Percentiles rank a stretch among this genome's conserved stretches.
These are phyloP conservation scores for Cavia aperea DNA, from an alignment of 2,113 vertebrate genomes.

Conservation along the genomic window DNA sequence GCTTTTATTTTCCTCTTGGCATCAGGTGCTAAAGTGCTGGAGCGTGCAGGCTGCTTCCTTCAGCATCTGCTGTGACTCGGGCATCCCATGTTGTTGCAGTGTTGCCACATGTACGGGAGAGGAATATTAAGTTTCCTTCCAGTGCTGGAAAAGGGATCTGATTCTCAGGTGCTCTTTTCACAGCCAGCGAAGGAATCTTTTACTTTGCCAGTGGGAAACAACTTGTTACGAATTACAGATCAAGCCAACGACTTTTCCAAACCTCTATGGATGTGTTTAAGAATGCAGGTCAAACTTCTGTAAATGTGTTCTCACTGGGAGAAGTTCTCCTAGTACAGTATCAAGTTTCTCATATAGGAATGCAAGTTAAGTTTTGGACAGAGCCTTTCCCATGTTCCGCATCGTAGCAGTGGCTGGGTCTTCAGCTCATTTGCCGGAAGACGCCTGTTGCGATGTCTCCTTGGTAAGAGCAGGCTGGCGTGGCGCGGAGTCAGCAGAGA, in stretches of 20 bases:
- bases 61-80: not conserved
- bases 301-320: not conserved
- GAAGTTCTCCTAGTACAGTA: not conserved
- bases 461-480: not conserved
- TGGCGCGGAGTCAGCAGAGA: not conserved
- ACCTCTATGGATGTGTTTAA: not conserved
- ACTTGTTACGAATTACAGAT: not conserved
- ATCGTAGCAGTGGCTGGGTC: not conserved
- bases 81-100: not conserved
- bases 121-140: not conserved
- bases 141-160: not conserved
- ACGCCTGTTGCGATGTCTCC: not conserved
- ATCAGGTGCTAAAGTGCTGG: not conserved
- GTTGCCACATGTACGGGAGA: not conserved
- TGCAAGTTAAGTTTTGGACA: constrained; percentile 9
- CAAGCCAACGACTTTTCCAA: not conserved
- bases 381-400: not conserved
- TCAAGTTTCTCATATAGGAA: not conserved
- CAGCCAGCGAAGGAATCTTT: not conserved
- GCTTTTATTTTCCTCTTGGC: constrained; percentile 24
- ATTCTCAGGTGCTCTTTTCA: not conserved
- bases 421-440: not conserved
- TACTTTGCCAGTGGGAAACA: constrained; percentile 1
- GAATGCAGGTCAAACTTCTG: not conserved
- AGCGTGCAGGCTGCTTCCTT: not conserved